Evolutionary conservation across 2,113 vertebrate genomes (phyloP).

Genomic region (Zingel zingel): DNA sequence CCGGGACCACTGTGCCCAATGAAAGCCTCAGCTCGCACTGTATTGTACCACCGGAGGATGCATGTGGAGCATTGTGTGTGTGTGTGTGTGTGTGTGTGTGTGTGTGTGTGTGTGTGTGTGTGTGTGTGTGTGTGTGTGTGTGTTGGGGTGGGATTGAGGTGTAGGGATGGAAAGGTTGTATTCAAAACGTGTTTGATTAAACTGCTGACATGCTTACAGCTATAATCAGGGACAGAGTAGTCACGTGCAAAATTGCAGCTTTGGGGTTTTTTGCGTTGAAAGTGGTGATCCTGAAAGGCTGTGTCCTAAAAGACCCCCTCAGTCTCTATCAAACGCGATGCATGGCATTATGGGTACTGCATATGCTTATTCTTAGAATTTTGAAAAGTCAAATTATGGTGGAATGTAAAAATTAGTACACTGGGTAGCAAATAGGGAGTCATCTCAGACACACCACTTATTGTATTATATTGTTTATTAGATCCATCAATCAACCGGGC

Average conservation of each 20-base stretch:
- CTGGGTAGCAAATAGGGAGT: too few species aligned
- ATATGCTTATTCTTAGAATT: background rate
- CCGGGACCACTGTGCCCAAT: constrained; percentile 74
- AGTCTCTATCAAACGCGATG: background rate
- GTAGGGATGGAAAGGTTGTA: constrained; percentile 10
- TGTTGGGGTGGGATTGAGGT: background rate
- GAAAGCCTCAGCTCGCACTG: constrained; percentile 60
- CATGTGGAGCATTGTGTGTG: constrained; percentile 32
- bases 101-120: constrained; percentile 2
- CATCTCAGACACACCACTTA: background rate
- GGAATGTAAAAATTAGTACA: too few species aligned
- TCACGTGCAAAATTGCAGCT: background rate
- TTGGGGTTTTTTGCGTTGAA: background rate
- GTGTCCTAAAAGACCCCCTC: background rate
- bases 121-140: constrained; percentile 5
- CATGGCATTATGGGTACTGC: background rate
- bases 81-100: constrained; percentile 3
- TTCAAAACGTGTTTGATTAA: constrained; percentile 24
- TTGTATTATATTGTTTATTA: background rate
- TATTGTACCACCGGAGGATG: constrained; percentile 59
- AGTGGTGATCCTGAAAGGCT: background rate
- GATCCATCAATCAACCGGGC: too few species aligned
- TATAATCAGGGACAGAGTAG: constrained; percentile 1
- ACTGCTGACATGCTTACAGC: constrained; percentile 17
- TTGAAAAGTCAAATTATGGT: background rate